These are phyloP conservation scores for Meloidogyne hapla DNA, from an alignment of 1,140 invertebrate species.

Conservation along the genomic window DNA sequence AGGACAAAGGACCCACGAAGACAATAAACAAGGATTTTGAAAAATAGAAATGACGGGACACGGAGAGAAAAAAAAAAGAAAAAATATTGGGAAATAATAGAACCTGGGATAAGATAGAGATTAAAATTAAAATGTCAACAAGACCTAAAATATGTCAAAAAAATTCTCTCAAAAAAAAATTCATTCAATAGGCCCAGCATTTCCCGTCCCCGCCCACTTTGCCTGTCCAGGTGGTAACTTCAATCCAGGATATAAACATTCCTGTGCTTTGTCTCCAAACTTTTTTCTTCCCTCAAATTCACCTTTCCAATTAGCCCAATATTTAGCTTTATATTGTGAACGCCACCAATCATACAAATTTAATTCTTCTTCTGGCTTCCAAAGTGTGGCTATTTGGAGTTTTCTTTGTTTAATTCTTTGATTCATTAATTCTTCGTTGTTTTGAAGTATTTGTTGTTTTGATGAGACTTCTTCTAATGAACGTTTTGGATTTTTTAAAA, in stretches of 20 bases:
- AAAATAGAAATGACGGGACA: too few relatives aligned
- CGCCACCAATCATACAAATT: slow-evolving; percentile 20
- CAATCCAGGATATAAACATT: slow-evolving; percentile 23
- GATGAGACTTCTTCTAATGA: not conserved
- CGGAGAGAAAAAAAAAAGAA: too few relatives aligned
- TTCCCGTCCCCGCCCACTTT: slow-evolving; percentile 15
- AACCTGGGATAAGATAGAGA: too few relatives aligned
- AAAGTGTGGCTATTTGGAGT: not conserved
- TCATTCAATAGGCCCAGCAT: slow-evolving; percentile 27
- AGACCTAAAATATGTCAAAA: too few relatives aligned
- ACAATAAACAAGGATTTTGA: too few relatives aligned
- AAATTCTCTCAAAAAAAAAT: too few relatives aligned
- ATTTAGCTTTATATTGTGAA: slow-evolving; percentile 21
- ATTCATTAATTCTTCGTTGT: slow-evolving; percentile 2
- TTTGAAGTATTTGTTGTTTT: not conserved
- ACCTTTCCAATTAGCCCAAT: slow-evolving; percentile 16
- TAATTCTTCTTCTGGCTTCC: slow-evolving; percentile 6
- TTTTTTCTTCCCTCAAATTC: slow-evolving; percentile 31
- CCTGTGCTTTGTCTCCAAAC: slow-evolving; percentile 33
- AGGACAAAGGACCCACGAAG: too few relatives aligned
- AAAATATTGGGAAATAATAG: too few relatives aligned
- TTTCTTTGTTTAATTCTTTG: slow-evolving; percentile 9
- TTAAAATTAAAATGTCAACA: too few relatives aligned
- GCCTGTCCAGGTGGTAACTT: slow-evolving; percentile 26
- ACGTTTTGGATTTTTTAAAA: not conserved